These are phyloP conservation scores for Alviniconcha marisindica DNA, from an alignment of 1,140 invertebrate genomes.

Conservation along the genomic window DNA sequence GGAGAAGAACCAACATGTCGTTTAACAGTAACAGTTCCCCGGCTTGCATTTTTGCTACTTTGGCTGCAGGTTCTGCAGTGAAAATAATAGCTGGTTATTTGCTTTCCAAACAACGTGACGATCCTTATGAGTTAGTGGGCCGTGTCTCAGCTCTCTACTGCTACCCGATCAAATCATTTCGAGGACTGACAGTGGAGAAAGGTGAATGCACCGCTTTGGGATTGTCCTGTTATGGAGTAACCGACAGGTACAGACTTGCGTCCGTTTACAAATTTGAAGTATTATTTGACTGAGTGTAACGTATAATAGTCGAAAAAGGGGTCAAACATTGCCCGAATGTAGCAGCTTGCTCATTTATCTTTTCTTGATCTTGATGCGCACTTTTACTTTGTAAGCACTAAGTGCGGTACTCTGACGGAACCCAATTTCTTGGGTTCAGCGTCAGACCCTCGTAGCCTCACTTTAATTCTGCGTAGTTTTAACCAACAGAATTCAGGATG, in stretches of 20 bases:
- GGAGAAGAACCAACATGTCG: background rate
- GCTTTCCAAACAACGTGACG: background rate
- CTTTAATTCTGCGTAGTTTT: too few species aligned
- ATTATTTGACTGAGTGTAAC: too few species aligned
- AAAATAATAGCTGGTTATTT: constrained; percentile 47
- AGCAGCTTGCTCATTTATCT: too few species aligned
- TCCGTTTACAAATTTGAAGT: too few species aligned
- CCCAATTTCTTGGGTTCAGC: too few species aligned
- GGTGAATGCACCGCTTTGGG: constrained; percentile 64
- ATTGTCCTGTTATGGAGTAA: constrained; percentile 50
- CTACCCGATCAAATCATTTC: constrained; percentile 69
- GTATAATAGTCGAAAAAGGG: too few species aligned
- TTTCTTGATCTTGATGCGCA: too few species aligned
- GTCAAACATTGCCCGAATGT: too few species aligned
- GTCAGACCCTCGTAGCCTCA: too few species aligned
- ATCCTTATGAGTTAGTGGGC: constrained; percentile 51
- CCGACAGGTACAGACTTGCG: constrained; percentile 65
- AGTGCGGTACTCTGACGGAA: too few species aligned
- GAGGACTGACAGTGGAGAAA: constrained; percentile 57
- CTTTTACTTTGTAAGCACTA: too few species aligned
- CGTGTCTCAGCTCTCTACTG: constrained; percentile 56
- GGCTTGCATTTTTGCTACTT: constrained; percentile 44
- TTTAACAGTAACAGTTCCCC: background rate
- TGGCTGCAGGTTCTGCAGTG: constrained; percentile 51
- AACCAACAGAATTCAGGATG: too few species aligned